phyloP scores from a whole-genome alignment of 2,113 vertebrate genomes.

The Aldabrachelys gigantea region DNA sequence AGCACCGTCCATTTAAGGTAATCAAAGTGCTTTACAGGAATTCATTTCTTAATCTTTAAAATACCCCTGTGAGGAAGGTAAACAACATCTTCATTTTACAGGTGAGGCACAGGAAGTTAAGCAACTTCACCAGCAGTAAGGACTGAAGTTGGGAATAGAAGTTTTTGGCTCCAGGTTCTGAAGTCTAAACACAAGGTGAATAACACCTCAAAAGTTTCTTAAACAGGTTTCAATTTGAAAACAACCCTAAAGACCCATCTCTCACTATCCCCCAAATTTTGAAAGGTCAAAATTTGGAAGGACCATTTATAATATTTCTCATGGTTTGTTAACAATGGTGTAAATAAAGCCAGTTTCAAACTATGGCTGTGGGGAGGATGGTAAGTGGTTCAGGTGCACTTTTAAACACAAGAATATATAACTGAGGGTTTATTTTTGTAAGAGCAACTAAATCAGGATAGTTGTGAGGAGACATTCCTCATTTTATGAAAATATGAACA shows the following conservation, averaged over 20 bases:
- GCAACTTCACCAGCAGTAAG: not conserved
- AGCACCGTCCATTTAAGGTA: not conserved
- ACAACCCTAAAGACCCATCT: not conserved
- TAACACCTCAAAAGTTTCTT: not conserved
- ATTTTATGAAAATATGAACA: not conserved
- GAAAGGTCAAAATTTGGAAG: not conserved
- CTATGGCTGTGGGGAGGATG: not conserved
- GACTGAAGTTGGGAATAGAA: not conserved
- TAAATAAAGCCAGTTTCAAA: not conserved
- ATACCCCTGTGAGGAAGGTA: not conserved
- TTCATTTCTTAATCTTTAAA: not conserved
- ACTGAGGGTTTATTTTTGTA: accelerated
- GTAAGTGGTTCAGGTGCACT: not conserved
- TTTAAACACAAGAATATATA: not conserved
- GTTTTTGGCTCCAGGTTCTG: not conserved
- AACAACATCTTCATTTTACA: not conserved
- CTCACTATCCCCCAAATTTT: not conserved
- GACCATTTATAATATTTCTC: not conserved
- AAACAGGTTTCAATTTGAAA: not conserved
- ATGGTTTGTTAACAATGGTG: not conserved
- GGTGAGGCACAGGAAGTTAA: not conserved
- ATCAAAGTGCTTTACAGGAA: not conserved
- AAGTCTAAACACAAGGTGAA: not conserved
- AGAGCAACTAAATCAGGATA: not conserved
- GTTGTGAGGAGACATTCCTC: not conserved